phyloP scores from a whole-genome alignment of 2,797 vertebrate genomes.

The Myotis vivesi region DNA sequence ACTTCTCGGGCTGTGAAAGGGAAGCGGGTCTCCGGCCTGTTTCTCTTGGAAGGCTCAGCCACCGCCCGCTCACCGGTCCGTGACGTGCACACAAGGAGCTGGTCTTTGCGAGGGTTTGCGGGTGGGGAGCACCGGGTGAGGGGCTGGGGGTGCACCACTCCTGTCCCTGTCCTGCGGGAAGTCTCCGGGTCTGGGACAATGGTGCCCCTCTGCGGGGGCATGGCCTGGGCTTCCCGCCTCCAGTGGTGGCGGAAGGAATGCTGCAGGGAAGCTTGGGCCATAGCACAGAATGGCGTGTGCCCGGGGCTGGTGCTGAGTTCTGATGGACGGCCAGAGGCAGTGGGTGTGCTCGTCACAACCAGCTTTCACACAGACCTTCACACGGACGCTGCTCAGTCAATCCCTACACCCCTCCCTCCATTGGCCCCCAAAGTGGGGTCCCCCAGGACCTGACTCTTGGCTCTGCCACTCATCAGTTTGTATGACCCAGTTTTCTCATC shows the following conservation, averaged over 20 bases:
- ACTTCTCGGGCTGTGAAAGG: neutral
- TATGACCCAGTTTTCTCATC: neutral
- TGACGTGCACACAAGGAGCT: neutral
- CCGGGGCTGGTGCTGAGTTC: neutral
- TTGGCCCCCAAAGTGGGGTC: neutral
- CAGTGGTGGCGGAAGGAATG: neutral
- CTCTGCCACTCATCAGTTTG: neutral
- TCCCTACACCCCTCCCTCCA: neutral
- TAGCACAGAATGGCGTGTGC: neutral
- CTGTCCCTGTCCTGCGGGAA: neutral
- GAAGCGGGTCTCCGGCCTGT: neutral
- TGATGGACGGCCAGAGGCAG: neutral
- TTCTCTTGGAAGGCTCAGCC: slow-evolving; percentile 50
- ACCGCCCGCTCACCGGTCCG: neutral
- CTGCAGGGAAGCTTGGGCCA: neutral
- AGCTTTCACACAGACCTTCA: neutral
- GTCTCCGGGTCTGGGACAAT: neutral
- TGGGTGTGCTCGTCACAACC: neutral
- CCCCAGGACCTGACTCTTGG: neutral
- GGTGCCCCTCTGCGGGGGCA: rapidly evolving
- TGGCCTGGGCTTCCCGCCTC: neutral
- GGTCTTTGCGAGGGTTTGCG: neutral
- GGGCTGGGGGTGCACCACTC: rapidly evolving
- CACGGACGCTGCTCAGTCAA: neutral
- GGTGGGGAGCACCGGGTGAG: neutral